Conservation (phyloP, 2,113 vertebrate genomes). For the Aegithalos caudatus region DNA sequence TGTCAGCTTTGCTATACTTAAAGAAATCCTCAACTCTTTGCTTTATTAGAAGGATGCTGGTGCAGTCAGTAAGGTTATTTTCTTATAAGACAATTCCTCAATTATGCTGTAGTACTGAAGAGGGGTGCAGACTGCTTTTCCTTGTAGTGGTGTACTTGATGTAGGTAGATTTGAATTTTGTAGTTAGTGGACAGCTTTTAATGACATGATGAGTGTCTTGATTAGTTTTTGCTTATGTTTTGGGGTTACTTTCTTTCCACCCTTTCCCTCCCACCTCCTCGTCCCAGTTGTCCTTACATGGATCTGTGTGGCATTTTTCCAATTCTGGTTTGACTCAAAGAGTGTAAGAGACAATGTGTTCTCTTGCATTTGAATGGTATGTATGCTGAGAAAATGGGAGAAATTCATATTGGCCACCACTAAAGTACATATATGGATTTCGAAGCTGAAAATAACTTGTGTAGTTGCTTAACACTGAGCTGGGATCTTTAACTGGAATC, state of each 20-base stretch:
- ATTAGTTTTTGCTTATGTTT: conserved; percentile 28
- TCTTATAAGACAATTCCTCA: conserved; percentile 11
- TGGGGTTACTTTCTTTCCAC: background rate
- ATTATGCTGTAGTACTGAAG: background rate
- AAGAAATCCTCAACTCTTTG: conserved; percentile 25
- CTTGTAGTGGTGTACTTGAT: background rate
- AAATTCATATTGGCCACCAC: conserved; percentile 43
- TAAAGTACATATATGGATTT: conserved; percentile 17
- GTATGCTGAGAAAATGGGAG: conserved; percentile 23
- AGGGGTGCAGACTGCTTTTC: conserved; percentile 25
- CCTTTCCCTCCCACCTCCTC: background rate
- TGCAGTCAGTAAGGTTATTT: conserved; percentile 28
- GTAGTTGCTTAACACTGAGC: conserved; percentile 58
- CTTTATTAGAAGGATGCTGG: conserved; percentile 33
- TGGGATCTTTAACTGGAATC: conserved; percentile 60
- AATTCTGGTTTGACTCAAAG: conserved; percentile 60
- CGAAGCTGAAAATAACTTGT: conserved; percentile 46
- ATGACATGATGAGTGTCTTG: background rate
- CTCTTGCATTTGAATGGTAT: conserved; percentile 27
- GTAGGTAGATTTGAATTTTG: conserved; percentile 5
- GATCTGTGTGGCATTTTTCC: conserved; percentile 66
- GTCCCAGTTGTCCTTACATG: conserved; percentile 40
- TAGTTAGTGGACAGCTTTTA: conserved; percentile 17
- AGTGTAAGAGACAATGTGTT: conserved; percentile 34
- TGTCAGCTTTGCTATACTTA: conserved; percentile 34